Percentiles rank a stretch among this genome's conserved stretches.
phyloP scores from a whole-genome alignment of 1,140 invertebrate species.

The Drosophila lini region DNA sequence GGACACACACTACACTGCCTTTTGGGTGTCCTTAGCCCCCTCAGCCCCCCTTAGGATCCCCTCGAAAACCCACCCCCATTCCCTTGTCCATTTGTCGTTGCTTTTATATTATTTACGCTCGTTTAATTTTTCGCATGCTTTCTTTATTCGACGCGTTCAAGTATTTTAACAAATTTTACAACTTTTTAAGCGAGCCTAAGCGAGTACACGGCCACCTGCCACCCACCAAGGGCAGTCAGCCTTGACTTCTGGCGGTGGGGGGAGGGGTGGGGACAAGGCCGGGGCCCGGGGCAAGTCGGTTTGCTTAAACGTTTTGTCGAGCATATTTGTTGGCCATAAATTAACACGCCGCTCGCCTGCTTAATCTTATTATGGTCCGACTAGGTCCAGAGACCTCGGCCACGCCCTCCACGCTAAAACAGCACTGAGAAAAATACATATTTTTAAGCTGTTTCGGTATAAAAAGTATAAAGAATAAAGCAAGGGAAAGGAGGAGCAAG shows the following conservation, averaged over 20 bases:
- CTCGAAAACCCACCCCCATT: not conserved
- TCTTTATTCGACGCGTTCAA: conserved; percentile 55
- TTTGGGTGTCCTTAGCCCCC: not conserved
- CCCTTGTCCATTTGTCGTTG: conserved; percentile 56
- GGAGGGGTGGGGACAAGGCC: not conserved
- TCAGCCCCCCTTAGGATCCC: not conserved
- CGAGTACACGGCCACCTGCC: conserved; percentile 24
- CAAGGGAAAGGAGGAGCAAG: not conserved
- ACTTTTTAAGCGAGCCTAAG: conserved; percentile 67
- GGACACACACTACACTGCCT: not conserved
- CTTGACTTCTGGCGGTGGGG: conserved; percentile 45
- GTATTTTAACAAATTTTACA: conserved; percentile 75
- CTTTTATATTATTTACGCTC: conserved; percentile 72
- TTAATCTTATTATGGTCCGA: conserved; percentile 69
- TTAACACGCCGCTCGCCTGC: conserved; percentile 69
- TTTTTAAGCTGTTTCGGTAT: too few relatives aligned
- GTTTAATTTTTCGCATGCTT: conserved; percentile 66
- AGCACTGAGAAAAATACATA: not conserved
- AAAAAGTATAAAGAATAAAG: not conserved
- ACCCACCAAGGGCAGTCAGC: conserved; percentile 23
- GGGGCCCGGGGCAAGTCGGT: not conserved
- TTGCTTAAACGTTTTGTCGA: conserved; percentile 61
- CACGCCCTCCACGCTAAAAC: not conserved
- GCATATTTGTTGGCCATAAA: conserved; percentile 75
- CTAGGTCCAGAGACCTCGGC: conserved; percentile 19